A percentile compares a stretch with the other conserved stretches of the same genome.
Evolutionary conservation across 2,797 vertebrate genomes (phyloP).

Genomic region (Coluber constrictor): DNA sequence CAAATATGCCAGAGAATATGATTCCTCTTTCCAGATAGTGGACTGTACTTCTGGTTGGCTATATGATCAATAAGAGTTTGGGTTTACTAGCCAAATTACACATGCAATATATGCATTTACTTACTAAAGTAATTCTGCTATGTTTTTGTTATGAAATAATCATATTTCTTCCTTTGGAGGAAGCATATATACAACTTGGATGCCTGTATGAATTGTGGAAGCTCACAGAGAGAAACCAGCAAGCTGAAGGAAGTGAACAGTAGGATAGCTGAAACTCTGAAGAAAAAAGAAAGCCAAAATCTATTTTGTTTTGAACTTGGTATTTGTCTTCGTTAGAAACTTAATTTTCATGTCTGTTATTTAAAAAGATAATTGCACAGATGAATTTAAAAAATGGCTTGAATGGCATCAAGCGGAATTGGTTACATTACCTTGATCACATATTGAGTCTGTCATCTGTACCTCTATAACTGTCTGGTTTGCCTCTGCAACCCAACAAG

Average conservation of each 20-base stretch:
- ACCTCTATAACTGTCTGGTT: no score
- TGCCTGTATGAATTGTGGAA: neutral
- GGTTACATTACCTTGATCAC: neutral
- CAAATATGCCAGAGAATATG: neutral
- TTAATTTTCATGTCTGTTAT: neutral
- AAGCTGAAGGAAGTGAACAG: neutral
- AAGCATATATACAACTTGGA: neutral
- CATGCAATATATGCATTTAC: neutral
- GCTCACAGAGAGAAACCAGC: neutral
- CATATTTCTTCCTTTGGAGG: neutral
- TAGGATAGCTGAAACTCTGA: neutral
- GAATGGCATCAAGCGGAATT: neutral
- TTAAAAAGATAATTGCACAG: neutral
- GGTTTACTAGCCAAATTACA: neutral
- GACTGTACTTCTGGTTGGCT: neutral
- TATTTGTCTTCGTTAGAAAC: neutral
- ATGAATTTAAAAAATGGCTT: neutral
- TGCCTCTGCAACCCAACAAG: no score
- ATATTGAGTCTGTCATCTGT: no score
- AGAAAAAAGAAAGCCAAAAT: neutral
- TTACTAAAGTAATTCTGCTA: neutral
- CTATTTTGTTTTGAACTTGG: neutral
- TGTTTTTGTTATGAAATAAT: neutral
- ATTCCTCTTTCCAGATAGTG: neutral
- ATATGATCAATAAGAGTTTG: neutral